These are phyloP conservation scores for Picathartes gymnocephalus DNA, from an alignment of 2,113 vertebrate species.

Conservation along the genomic window DNA sequence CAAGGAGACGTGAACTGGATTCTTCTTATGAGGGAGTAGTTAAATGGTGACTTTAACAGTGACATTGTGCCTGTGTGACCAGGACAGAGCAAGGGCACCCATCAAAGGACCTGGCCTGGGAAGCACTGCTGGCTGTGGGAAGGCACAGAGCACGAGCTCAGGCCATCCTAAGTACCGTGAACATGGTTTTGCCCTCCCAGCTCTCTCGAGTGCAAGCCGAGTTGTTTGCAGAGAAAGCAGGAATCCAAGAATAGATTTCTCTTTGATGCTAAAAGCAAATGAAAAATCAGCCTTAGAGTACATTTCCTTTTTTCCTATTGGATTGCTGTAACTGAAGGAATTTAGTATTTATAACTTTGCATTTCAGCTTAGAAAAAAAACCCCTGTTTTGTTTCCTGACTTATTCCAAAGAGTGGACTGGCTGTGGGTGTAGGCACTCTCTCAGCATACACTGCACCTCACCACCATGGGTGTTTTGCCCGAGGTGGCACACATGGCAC, in stretches of 20 bases:
- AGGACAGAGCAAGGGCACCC: background rate
- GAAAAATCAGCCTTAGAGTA: background rate
- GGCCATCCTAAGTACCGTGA: background rate
- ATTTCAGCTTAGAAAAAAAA: background rate
- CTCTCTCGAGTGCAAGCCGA: rapidly evolving
- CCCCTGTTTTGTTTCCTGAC: background rate
- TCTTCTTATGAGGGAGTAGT: background rate
- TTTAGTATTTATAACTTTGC: background rate
- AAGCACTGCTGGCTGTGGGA: background rate
- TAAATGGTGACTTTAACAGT: background rate
- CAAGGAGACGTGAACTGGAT: background rate
- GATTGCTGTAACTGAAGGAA: background rate
- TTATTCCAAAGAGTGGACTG: background rate
- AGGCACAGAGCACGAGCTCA: background rate
- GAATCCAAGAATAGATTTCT: background rate
- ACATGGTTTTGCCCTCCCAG: background rate
- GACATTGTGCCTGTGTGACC: background rate
- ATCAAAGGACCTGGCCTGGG: background rate
- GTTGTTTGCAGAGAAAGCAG: background rate
- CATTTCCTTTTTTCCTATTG: background rate
- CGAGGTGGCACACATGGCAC: rapidly evolving
- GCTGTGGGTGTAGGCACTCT: rapidly evolving
- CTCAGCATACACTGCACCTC: background rate
- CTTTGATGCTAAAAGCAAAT: background rate
- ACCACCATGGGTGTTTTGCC: background rate